Percentiles rank a stretch among this genome's conserved stretches.
Evolutionary conservation across 2,888 invertebrate species (phyloP).

Genomic region (Alsophila aescularia): DNA sequence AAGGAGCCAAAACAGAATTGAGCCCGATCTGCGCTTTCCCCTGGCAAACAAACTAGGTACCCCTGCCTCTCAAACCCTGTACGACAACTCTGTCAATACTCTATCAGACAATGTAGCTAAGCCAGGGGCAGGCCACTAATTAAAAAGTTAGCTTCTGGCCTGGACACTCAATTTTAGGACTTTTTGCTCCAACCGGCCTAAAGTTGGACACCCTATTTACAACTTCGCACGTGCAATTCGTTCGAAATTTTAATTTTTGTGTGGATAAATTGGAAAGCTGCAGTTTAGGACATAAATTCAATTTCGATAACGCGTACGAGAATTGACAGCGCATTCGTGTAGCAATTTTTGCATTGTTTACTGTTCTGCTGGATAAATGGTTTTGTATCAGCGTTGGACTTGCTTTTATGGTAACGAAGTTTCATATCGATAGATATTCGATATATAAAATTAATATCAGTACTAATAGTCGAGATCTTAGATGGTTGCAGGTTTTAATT

Average conservation of each 20-base stretch:
- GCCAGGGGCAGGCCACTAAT: constrained; percentile 32
- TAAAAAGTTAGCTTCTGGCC: constrained; percentile 39
- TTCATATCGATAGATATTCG: neutral
- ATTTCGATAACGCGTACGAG: constrained; percentile 37
- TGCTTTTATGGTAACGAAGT: constrained; percentile 1
- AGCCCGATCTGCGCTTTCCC: neutral
- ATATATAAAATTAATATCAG: neutral
- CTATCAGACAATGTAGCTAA: constrained; percentile 17
- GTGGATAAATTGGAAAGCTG: constrained; percentile 30
- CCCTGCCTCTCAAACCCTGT: neutral
- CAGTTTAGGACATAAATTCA: constrained; percentile 37
- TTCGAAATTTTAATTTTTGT: constrained; percentile 37
- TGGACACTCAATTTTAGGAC: constrained; percentile 42
- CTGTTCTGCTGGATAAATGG: constrained; percentile 13
- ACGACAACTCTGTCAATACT: constrained; percentile 9
- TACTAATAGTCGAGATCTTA: too few species aligned
- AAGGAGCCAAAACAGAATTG: neutral
- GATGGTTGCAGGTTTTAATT: too few species aligned
- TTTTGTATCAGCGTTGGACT: constrained; percentile 5
- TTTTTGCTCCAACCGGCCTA: constrained; percentile 36
- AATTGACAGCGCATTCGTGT: constrained; percentile 23
- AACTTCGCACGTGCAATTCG: constrained; percentile 37
- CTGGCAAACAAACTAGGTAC: neutral
- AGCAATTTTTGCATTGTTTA: constrained; percentile 27
- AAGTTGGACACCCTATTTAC: constrained; percentile 39